Evolutionary conservation across 2,113 vertebrate genomes (phyloP), one percentile per base, ranked within the genome.

Genomic region (Nibea coibor): DNA sequence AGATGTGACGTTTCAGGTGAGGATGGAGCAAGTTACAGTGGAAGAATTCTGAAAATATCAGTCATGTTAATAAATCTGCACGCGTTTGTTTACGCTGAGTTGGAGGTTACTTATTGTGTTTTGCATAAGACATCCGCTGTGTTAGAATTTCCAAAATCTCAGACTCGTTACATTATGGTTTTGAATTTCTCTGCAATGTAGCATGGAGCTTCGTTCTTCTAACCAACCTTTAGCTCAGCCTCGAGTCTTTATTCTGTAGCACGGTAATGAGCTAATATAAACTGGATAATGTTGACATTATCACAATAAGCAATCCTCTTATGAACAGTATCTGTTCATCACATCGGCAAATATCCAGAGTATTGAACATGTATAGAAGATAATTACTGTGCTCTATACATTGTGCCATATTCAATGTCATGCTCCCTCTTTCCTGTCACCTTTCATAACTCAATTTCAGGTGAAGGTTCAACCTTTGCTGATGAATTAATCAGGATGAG

Each of bases 401-500:
- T 19, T 45, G 24, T 78, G 48, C 35, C 35, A 64, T 65, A 65
- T 74, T 57, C 10, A 16, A 4, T 42, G 63, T 35, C 48, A 50
- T 26, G 61, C 35, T 43, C 54, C 22, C 19, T 47, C n/a, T 58
- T 58, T 72, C 51, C 67, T 61, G 19, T 31, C 5, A 75, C 45
- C 15, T 26, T 67, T 72, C 16, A 59, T 70, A 19, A 39, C 48
- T 45, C 22, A 43, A 45, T 59, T 68, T 17, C 72, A 88, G 82
- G 80, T 57, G 66, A 82, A 59, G 26, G 73, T 72, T 78, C 64
- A 86, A 6, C 47, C 75, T 63, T 47, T 42, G 17, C 80, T 73
- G 75, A 81, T 69, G 45, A 83, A 24, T 39, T 72, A 79, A 74
- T 80, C 72, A 63, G 53, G 43, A 78, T 78, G 43, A 68, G 15